These are phyloP conservation scores for Scytalopus superciliaris DNA, from an alignment of 2,113 vertebrate species.

Conservation along the genomic window DNA sequence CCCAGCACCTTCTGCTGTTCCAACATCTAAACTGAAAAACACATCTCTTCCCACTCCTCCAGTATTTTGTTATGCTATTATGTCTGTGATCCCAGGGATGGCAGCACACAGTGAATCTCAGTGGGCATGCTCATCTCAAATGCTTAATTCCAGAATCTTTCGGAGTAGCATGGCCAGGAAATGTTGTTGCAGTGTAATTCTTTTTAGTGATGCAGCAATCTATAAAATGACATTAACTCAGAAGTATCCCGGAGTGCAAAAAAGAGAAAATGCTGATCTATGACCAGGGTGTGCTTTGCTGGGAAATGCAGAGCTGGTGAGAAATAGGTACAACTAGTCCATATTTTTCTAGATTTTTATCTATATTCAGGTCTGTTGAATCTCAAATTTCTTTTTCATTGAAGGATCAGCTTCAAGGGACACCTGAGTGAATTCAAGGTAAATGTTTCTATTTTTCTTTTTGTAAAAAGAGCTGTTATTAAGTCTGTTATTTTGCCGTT, in stretches of 20 bases:
- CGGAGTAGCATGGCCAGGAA: neutral
- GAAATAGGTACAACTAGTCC: neutral
- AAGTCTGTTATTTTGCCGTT: neutral
- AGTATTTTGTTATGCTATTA: neutral
- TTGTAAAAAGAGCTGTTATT: neutral
- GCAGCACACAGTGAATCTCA: neutral
- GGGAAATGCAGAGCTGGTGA: neutral
- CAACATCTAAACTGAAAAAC: neutral
- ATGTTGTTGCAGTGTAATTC: neutral
- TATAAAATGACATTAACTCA: neutral
- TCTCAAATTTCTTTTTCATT: neutral
- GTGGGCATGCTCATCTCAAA: neutral
- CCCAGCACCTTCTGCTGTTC: conserved; percentile 2
- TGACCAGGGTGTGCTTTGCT: neutral
- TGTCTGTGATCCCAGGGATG: neutral
- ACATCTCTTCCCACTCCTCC: neutral
- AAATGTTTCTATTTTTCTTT: neutral
- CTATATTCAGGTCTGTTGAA: neutral
- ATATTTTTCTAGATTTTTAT: neutral
- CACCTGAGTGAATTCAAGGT: neutral
- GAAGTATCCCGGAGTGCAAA: neutral
- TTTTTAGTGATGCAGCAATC: neutral
- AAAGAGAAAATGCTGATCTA: neutral
- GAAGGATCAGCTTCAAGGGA: neutral
- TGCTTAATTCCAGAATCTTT: neutral